phyloP scores from a whole-genome alignment of 2,113 vertebrate species.

The Phoenicopterus ruber region DNA sequence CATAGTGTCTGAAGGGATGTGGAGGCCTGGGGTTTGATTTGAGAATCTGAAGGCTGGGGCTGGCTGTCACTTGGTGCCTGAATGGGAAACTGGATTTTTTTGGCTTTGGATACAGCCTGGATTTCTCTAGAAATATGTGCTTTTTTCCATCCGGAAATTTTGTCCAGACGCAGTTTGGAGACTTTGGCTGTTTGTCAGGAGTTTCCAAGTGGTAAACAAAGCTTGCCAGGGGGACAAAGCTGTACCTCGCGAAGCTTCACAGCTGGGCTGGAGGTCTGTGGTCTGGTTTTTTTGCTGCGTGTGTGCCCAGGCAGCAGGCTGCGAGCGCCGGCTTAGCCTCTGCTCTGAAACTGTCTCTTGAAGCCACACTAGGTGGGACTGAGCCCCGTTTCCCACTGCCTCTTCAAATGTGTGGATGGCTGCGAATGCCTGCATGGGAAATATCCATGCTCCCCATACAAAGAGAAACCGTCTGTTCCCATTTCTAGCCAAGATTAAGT shows the following conservation, averaged over 20 bases:
- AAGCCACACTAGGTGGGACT: accelerated
- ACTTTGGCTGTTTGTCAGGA: background rate
- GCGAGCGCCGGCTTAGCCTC: background rate
- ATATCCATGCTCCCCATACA: background rate
- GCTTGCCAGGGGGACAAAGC: background rate
- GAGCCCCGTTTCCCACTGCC: background rate
- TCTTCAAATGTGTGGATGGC: background rate
- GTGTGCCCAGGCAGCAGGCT: background rate
- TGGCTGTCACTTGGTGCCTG: background rate
- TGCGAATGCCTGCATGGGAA: background rate
- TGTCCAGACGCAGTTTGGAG: background rate
- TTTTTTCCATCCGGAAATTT: background rate
- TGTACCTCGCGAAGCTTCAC: background rate
- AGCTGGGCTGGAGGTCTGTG: background rate
- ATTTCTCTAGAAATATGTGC: background rate
- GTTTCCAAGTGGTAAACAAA: background rate
- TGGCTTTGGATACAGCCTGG: background rate
- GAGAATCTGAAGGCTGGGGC: background rate
- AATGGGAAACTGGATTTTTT: background rate
- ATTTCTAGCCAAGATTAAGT: background rate
- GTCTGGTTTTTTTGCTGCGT: background rate
- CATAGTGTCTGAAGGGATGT: background rate
- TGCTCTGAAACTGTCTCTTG: background rate
- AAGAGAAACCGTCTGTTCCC: background rate
- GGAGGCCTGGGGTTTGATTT: background rate